These are phyloP conservation scores for Chrysoperla carnea DNA, from an alignment of 1,140 invertebrate genomes.

Conservation along the genomic window DNA sequence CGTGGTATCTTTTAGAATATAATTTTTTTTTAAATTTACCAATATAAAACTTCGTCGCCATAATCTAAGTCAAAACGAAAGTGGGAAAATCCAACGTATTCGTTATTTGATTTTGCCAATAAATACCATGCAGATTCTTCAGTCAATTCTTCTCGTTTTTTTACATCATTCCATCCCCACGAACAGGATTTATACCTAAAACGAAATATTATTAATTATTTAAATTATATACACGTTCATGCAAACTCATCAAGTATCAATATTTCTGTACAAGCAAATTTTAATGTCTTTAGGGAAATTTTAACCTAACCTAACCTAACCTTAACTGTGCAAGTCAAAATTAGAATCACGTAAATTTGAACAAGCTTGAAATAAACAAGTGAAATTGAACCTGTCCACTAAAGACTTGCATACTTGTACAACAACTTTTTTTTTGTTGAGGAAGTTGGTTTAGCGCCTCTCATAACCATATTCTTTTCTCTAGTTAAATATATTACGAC, in stretches of 20 bases:
- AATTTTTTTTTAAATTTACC: slow-evolving; percentile 27
- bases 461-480: no score
- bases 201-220: slow-evolving; percentile 4
- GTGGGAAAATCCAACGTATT: slow-evolving; percentile 33
- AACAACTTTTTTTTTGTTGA: no score
- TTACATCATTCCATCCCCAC: slow-evolving; percentile 54
- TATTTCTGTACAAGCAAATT: background rate
- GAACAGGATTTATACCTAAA: slow-evolving; percentile 47
- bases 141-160: slow-evolving; percentile 51
- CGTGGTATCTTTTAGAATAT: slow-evolving; percentile 2
- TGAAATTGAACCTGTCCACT: no score
- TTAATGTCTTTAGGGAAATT: slow-evolving; percentile 1
- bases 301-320: background rate
- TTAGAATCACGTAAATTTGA: no score
- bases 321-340: no score
- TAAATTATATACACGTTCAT: background rate
- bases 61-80: slow-evolving; percentile 72
- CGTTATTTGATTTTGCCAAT: slow-evolving; percentile 31
- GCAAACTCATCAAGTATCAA: no score
- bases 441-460: no score
- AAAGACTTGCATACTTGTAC: no score
- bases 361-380: no score
- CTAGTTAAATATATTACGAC: no score
- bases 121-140: slow-evolving; percentile 54
- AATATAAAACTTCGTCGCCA: slow-evolving; percentile 59